phyloP scores from a whole-genome alignment of 2,888 invertebrate species.

The Hofmannophila pseudospretella region DNA sequence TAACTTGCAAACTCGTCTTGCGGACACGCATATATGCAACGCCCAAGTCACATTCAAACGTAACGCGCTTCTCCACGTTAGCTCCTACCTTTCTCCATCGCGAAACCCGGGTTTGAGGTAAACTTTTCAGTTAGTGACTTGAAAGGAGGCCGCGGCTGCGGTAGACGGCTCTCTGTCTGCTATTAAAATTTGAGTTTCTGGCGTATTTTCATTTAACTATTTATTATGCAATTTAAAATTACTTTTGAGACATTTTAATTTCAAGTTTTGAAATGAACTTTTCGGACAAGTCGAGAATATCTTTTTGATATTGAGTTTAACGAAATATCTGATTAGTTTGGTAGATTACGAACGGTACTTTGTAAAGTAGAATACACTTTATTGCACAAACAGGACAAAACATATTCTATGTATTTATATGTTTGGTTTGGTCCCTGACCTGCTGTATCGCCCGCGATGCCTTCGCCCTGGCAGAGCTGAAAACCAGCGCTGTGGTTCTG shows the following conservation, averaged over 20 bases:
- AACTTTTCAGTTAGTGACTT: constrained; percentile 1
- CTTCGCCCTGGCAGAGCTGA: too few species aligned
- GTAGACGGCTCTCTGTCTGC: background rate
- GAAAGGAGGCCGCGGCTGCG: background rate
- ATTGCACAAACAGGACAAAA: too few species aligned
- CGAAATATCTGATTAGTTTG: too few species aligned
- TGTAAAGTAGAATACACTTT: too few species aligned
- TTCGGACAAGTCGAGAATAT: too few species aligned
- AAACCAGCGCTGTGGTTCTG: too few species aligned
- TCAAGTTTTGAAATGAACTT: too few species aligned
- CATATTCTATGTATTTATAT: too few species aligned
- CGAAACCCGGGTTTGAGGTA: background rate
- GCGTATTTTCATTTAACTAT: background rate
- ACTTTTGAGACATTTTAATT: background rate
- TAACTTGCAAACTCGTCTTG: background rate
- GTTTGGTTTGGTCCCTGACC: too few species aligned
- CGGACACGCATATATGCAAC: background rate
- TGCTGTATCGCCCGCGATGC: too few species aligned
- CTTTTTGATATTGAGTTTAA: too few species aligned
- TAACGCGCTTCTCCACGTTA: background rate
- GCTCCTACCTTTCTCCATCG: background rate
- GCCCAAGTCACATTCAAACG: background rate
- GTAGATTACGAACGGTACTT: too few species aligned
- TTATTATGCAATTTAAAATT: background rate
- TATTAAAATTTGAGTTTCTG: constrained; percentile 2